Evolutionary conservation across 2,888 invertebrate genomes (phyloP).

Genomic region (Aplocera efformata): DNA sequence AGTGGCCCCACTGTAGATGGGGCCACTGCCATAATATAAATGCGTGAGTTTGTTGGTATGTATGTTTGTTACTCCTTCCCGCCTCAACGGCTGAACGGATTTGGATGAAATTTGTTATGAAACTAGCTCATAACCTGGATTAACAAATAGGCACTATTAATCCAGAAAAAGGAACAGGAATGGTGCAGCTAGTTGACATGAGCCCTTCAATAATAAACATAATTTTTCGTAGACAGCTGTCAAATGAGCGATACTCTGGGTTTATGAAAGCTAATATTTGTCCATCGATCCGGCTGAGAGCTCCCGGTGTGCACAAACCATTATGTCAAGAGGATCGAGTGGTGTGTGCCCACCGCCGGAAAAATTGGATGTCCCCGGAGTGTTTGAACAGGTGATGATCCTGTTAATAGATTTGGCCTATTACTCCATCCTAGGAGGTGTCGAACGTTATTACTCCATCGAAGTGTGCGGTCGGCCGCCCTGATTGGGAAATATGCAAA

Average conservation of each 20-base stretch:
- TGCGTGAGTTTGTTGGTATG: too few relatives aligned
- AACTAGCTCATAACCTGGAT: too few relatives aligned
- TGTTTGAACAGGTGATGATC: conserved; percentile 32
- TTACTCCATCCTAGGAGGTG: conserved; percentile 4
- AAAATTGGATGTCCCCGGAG: conserved; percentile 35
- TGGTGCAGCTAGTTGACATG: too few relatives aligned
- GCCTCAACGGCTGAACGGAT: too few relatives aligned
- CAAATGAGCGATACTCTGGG: conserved; percentile 21
- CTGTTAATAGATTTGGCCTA: conserved; percentile 8
- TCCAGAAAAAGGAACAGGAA: too few relatives aligned
- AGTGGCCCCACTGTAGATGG: too few relatives aligned
- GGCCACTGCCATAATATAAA: too few relatives aligned
- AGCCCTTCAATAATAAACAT: too few relatives aligned
- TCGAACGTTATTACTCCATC: conserved; percentile 1
- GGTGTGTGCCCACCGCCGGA: conserved; percentile 32
- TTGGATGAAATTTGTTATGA: too few relatives aligned
- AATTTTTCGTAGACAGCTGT: conserved; percentile 4
- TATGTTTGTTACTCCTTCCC: too few relatives aligned
- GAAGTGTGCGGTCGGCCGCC: neutral
- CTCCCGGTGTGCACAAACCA: conserved; percentile 46
- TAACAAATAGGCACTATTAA: too few relatives aligned
- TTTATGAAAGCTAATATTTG: conserved; percentile 57
- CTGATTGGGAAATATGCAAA: conserved; percentile 6
- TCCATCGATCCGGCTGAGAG: conserved; percentile 40
- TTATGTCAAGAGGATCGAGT: conserved; percentile 51